Percentiles rank a stretch among this genome's conserved stretches.
Evolutionary conservation across 2,888 invertebrate species (phyloP).

Genomic region (Alloplasta piceator): DNA sequence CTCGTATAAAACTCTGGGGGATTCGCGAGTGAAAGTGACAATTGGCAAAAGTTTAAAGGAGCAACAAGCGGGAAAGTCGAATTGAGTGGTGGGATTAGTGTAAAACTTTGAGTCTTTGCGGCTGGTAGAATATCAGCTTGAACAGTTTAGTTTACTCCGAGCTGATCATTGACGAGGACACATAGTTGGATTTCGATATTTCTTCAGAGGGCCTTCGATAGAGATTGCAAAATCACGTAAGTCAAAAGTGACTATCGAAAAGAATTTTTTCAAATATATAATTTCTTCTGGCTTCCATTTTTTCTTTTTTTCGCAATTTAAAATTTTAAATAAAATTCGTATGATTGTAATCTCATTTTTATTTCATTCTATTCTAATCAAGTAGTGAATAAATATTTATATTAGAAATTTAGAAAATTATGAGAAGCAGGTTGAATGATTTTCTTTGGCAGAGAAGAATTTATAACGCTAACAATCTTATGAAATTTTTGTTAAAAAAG

Average conservation of each 20-base stretch:
- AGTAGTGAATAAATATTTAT: no score
- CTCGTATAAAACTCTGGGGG: slow-evolving; percentile 19
- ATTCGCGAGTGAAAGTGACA: slow-evolving; percentile 78
- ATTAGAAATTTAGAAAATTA: no score
- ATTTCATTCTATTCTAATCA: no score
- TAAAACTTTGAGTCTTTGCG: slow-evolving; percentile 26
- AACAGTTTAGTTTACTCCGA: slow-evolving; percentile 73
- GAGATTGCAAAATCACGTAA: no score
- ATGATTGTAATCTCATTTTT: no score
- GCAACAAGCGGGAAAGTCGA: slow-evolving; percentile 57
- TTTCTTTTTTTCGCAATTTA: no score
- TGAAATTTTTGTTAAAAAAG: neutral
- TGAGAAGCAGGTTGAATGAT: neutral
- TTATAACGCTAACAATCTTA: neutral
- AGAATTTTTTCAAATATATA: neutral
- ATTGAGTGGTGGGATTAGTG: slow-evolving; percentile 72
- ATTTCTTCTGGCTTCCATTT: neutral
- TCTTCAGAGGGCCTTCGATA: no score
- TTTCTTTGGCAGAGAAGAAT: neutral
- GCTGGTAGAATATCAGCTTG: slow-evolving; percentile 30
- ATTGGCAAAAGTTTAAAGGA: slow-evolving; percentile 74
- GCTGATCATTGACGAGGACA: slow-evolving; percentile 67
- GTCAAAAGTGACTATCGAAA: neutral
- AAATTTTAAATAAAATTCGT: neutral
- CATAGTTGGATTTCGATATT: neutral